Evolutionary conservation across 2,113 vertebrate genomes (phyloP), one percentile per base, ranked within the genome.

Genomic region (Gymnorhina tibicen): DNA sequence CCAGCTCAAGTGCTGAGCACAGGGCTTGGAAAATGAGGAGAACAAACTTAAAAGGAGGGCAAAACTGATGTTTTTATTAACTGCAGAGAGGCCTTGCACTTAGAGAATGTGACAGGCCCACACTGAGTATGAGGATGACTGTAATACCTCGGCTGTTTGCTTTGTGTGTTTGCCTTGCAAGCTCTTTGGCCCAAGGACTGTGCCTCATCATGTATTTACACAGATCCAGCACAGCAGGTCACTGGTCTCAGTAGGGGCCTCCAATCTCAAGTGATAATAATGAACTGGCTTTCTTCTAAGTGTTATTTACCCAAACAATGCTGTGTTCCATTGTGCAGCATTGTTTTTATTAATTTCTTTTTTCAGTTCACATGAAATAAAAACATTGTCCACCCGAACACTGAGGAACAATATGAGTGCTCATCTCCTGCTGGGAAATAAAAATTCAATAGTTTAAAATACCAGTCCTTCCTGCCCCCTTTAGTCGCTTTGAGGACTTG

Each of bases 221-320:
- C 53, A 95, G 83, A 91, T 92, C 91, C 58, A 91, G 69, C 95
- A 35, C 86, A 96, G 92, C 55, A 0, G 94, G 95, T 94, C 91
- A 75, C 83, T 92, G 70, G 55, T 74, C 91, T 90, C 72, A 35
- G 78, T 59, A 77, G 88, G 62, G 46, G 83, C 78, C 78, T 91
- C 74, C 87, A 85, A 67, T 88, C 93, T 93, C 91, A 91, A 95
- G 59, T 76, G 91, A 84, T 94, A 95, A 91, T 95, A 91, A 96
- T 83, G 87, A 89, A 94, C 87, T 94, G 84, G 58, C 81, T 91
- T 95, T 94, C 53, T 75, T 94, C 62, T 95, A 67, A 73, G 60
- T 60, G 69, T 89, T 94, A 86, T 85, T 93, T 96, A 90, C 85
- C 95, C 93, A 87, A 93, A 96, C 60, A 93, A 81, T 74, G 47